Evolutionary conservation across 2,113 vertebrate genomes (phyloP).

Genomic region (Mastomys natalensis): DNA sequence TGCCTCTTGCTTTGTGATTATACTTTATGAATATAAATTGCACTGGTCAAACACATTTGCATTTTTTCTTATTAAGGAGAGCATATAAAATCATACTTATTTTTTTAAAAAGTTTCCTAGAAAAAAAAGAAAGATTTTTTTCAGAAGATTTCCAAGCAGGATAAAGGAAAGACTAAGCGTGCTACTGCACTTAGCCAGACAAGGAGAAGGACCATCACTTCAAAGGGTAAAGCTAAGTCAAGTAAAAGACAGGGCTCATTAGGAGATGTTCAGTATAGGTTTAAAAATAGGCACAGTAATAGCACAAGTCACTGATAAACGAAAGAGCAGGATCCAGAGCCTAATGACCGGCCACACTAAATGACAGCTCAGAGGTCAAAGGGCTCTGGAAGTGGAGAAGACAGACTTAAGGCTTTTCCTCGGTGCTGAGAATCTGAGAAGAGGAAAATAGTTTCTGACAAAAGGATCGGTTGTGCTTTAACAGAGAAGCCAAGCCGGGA

Average conservation of each 20-base stretch:
- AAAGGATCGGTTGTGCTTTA: slow-evolving; percentile 88
- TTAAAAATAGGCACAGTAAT: slow-evolving; percentile 60
- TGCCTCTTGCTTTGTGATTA: slow-evolving; percentile 80
- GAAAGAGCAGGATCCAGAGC: neutral
- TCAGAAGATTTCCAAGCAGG: neutral
- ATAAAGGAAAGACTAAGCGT: slow-evolving; percentile 78
- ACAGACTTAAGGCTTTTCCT: slow-evolving; percentile 87
- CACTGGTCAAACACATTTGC: slow-evolving; percentile 85
- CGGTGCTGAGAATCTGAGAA: slow-evolving; percentile 87
- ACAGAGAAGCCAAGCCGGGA: slow-evolving; percentile 83
- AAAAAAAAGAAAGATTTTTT: slow-evolving; percentile 52
- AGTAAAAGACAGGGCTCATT: slow-evolving; percentile 60
- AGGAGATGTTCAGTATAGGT: slow-evolving; percentile 64
- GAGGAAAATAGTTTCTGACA: slow-evolving; percentile 86
- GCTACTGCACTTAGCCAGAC: slow-evolving; percentile 80
- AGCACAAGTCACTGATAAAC: slow-evolving; percentile 70
- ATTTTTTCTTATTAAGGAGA: slow-evolving; percentile 80
- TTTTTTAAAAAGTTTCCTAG: slow-evolving; percentile 65
- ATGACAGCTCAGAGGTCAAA: slow-evolving; percentile 86
- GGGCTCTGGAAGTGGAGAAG: slow-evolving; percentile 88
- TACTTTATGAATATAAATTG: slow-evolving; percentile 85
- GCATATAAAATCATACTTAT: slow-evolving; percentile 77
- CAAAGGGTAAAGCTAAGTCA: slow-evolving; percentile 49
- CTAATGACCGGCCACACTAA: slow-evolving; percentile 80
- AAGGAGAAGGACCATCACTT: slow-evolving; percentile 82